Base-by-base conservation (phyloP, 2,797 vertebrate species). In the Anguilla obscura region DNA sequence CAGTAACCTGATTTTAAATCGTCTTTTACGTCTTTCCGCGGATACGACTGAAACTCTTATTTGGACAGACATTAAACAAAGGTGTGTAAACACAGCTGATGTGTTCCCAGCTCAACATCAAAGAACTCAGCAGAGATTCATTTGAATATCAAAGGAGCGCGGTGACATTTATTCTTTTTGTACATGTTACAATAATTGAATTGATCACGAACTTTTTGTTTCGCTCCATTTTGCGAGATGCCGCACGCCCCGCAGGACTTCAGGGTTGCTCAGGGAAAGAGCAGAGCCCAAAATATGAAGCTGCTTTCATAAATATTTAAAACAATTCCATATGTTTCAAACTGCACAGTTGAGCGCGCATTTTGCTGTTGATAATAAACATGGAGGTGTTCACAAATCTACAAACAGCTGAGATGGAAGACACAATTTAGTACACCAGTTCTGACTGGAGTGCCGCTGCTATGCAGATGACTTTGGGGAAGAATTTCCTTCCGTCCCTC, bases 11-110 rank as follows among this genome's bases (percentile, higher is more conserved):
- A 86, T 24, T 85, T 50, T 12, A 16, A 24, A 10, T 85, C 40
- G 58, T 92, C 89, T 91, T 90, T 85, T 88, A 84, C 87, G 86
- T 90, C 66, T 89, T 91, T 82, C 45, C 9, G 63, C 88, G 88
- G 84, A 90, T 87, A 86, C 88, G 87, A 89, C 84, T 86, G 56
- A 90, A 93, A 92, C 88, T 93, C 90, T 93, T 93, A 93, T 94
- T 92, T 94, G 93, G 94, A 94, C 85, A 91, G 91, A 94, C 93
- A 94, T 94, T 92, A 95, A 94, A 93, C 92, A 92, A 93, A 93
- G 91, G 82, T 85, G 90, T 92, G 92, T 89, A 93, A 93, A 93
- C 82, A 90, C 54, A 52, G 91, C 79, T 82, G 79, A 94, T 86
- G 88, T 87, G 89, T 88, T 92, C 94, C 92, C 90, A 93, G 79